A percentile compares a stretch with the other conserved stretches of the same genome.
Conservation (phyloP, 2,888 invertebrate species). For the Dinocampus coccinellae region DNA sequence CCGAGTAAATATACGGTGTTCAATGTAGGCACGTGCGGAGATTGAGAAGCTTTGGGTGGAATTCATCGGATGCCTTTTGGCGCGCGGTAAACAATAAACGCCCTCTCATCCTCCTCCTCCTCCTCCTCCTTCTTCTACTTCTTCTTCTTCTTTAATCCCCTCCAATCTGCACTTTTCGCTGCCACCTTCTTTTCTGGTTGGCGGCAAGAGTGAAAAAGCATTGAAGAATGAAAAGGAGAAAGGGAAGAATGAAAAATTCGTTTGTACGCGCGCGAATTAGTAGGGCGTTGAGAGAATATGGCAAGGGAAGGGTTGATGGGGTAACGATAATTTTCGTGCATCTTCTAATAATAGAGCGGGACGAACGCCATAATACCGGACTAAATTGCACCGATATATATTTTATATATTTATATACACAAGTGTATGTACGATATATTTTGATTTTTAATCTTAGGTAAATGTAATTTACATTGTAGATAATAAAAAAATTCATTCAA, state of each 20-base stretch:
- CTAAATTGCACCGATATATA: neutral
- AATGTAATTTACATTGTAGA: neutral
- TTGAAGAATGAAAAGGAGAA: constrained; percentile 16
- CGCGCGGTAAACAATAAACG: constrained; percentile 16
- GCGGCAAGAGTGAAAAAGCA: constrained; percentile 7
- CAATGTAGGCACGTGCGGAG: constrained; percentile 3
- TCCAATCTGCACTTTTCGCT: no score
- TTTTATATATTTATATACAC: neutral
- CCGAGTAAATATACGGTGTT: neutral
- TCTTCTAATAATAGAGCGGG: constrained; percentile 65
- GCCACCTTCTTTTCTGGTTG: no score
- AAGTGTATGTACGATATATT: neutral
- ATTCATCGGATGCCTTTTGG: neutral
- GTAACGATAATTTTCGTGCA: constrained; percentile 65
- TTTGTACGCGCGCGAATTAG: constrained; percentile 29
- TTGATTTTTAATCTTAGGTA: neutral
- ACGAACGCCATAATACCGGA: constrained; percentile 12
- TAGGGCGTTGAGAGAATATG: constrained; percentile 28
- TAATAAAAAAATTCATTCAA: neutral
- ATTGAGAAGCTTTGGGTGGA: neutral
- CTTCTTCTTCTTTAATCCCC: no score
- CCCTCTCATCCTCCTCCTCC: no score
- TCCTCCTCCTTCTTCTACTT: no score
- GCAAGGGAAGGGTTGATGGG: constrained; percentile 41
- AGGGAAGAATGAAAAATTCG: constrained; percentile 20